Evolutionary conservation across 2,888 invertebrate species (phyloP).

Genomic region (Drosophila neutralis): DNA sequence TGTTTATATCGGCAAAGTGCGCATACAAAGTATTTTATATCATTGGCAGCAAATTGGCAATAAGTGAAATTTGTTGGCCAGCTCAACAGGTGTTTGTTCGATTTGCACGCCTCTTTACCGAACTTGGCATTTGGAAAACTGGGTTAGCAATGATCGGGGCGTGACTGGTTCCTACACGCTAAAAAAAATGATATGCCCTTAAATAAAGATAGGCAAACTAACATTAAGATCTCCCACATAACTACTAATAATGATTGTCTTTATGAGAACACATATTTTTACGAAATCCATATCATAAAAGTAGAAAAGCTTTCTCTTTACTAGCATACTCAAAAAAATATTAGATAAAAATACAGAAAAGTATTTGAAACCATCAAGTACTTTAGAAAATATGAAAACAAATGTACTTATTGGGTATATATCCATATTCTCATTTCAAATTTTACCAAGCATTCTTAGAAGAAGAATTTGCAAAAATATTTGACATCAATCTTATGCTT

Average conservation of each 20-base stretch:
- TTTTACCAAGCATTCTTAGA: background rate
- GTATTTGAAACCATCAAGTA: background rate
- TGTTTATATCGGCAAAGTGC: constrained; percentile 57
- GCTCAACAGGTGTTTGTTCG: constrained; percentile 61
- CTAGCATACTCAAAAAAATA: background rate
- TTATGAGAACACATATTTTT: background rate
- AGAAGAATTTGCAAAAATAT: background rate
- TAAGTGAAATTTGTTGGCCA: constrained; percentile 77
- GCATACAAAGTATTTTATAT: constrained; percentile 73
- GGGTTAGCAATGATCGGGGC: constrained; percentile 61
- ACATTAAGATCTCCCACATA: background rate
- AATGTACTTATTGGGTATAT: background rate
- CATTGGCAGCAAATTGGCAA: constrained; percentile 78
- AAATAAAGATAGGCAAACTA: background rate
- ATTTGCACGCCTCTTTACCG: constrained; percentile 6
- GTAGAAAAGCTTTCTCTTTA: background rate
- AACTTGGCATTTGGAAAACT: constrained; percentile 42
- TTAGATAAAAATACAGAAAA: background rate
- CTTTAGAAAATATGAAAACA: background rate
- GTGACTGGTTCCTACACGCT: constrained; percentile 29
- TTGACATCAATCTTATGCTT: background rate
- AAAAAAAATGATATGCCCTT: background rate
- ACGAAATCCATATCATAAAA: background rate
- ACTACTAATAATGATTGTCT: background rate
- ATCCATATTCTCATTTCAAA: background rate